These are phyloP conservation scores for Acrocyrtus sp. DNA, from an alignment of 2,888 invertebrate species.

Conservation along the genomic window DNA sequence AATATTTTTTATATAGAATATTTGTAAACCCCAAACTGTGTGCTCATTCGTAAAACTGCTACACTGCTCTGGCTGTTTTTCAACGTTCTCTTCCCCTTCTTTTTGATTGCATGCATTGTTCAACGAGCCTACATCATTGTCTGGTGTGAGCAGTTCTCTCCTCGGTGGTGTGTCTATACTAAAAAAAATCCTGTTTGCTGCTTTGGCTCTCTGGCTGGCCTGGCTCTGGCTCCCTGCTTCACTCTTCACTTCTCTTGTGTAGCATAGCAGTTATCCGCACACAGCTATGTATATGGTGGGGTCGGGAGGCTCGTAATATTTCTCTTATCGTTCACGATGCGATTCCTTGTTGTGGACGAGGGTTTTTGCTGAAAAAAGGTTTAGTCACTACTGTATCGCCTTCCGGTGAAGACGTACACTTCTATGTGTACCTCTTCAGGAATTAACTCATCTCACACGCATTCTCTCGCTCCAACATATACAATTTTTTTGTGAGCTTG, in stretches of 20 bases:
- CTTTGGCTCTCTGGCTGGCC: not conserved
- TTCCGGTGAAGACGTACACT: conserved; percentile 58
- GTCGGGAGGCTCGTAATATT: conserved; percentile 28
- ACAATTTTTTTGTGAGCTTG: no score
- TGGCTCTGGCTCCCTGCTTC: not conserved
- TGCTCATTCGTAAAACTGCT: no score
- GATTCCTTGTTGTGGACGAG: no score
- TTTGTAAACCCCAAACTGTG: no score
- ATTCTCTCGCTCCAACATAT: no score
- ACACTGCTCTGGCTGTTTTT: not conserved
- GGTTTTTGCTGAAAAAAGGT: conserved; percentile 25
- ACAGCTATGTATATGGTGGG: conserved; percentile 1
- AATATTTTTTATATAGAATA: no score
- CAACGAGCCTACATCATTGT: no score
- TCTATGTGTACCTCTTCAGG: conserved; percentile 44
- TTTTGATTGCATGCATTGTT: no score
- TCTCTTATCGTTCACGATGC: no score
- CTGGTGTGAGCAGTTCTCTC: no score
- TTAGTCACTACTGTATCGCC: conserved; percentile 56
- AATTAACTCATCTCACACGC: not conserved
- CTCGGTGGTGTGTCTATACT: not conserved
- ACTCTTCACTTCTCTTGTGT: no score
- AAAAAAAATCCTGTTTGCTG: not conserved
- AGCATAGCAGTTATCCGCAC: no score
- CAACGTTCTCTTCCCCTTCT: not conserved